phyloP scores from a whole-genome alignment of 2,113 vertebrate species.

The Mastomys coucha region DNA sequence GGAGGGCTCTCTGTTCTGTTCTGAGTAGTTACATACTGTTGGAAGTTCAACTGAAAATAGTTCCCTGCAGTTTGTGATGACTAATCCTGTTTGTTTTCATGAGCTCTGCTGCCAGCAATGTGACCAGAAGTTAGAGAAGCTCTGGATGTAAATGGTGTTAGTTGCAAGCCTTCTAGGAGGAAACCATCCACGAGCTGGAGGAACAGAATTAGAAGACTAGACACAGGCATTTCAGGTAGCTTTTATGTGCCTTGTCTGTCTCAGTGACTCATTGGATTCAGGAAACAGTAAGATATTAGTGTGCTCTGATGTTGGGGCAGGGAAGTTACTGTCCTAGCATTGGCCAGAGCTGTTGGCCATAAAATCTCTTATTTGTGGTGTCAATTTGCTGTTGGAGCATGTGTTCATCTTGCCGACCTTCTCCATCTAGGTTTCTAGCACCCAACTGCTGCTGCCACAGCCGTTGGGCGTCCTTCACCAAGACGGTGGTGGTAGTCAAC shows the following conservation, averaged over 20 bases:
- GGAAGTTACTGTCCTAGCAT: not conserved
- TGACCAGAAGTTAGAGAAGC: not conserved
- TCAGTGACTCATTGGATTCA: not conserved
- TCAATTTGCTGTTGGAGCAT: not conserved
- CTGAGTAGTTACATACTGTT: not conserved
- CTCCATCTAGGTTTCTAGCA: not conserved
- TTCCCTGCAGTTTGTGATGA: not conserved
- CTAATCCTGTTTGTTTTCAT: not conserved
- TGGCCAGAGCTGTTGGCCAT: not conserved
- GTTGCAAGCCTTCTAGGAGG: not conserved
- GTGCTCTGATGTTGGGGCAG: not conserved
- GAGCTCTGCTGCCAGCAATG: not conserved
- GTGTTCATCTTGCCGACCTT: not conserved
- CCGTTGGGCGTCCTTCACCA: not conserved
- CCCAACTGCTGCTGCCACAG: rapidly evolving
- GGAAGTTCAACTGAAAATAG: not conserved
- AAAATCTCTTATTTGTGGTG: not conserved
- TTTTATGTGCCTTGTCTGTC: not conserved
- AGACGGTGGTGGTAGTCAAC: not conserved
- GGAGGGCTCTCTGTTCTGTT: not conserved
- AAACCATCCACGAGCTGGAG: not conserved
- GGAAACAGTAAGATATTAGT: not conserved
- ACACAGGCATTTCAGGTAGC: not conserved
- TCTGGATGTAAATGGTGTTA: not conserved
- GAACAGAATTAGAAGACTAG: not conserved